Evolutionary conservation across 2,888 invertebrate genomes (phyloP).

Genomic region (Sthenelais limicola): DNA sequence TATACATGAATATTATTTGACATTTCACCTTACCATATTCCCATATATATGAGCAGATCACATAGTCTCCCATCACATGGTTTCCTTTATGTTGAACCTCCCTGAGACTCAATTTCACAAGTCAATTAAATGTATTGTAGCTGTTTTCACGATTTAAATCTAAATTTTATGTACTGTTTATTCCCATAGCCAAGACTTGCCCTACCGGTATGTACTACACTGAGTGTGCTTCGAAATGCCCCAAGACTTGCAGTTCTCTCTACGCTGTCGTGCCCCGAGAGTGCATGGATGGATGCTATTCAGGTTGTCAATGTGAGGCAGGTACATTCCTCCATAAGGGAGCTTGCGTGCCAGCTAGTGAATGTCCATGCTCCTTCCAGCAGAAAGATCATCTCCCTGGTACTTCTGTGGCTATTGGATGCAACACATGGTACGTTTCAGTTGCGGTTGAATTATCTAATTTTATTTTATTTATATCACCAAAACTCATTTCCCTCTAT

Average conservation of each 20-base stretch:
- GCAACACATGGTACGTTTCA: slow-evolving; percentile 59
- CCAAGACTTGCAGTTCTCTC: slow-evolving; percentile 79
- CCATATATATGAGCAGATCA: background rate
- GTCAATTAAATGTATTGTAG: too few relatives aligned
- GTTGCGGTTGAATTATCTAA: background rate
- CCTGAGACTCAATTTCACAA: too few relatives aligned
- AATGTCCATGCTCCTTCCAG: slow-evolving; percentile 59
- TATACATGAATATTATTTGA: background rate
- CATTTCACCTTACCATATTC: background rate
- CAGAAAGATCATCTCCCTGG: slow-evolving; percentile 53
- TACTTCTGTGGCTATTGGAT: slow-evolving; percentile 54
- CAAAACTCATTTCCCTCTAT: too few relatives aligned
- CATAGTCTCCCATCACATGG: too few relatives aligned
- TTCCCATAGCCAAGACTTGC: slow-evolving; percentile 46
- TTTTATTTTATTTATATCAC: too few relatives aligned
- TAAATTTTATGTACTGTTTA: background rate
- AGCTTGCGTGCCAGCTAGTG: slow-evolving; percentile 55
- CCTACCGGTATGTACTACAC: slow-evolving; percentile 82
- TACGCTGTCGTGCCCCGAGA: slow-evolving; percentile 45
- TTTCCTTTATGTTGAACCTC: too few relatives aligned
- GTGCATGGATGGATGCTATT: slow-evolving; percentile 78
- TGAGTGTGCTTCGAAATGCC: slow-evolving; percentile 86
- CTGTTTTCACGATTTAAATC: too few relatives aligned
- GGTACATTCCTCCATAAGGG: slow-evolving; percentile 77
- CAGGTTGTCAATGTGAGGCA: slow-evolving; percentile 89